These are phyloP conservation scores for Papilio aristodemus DNA, from an alignment of 1,140 invertebrate species.

Conservation along the genomic window DNA sequence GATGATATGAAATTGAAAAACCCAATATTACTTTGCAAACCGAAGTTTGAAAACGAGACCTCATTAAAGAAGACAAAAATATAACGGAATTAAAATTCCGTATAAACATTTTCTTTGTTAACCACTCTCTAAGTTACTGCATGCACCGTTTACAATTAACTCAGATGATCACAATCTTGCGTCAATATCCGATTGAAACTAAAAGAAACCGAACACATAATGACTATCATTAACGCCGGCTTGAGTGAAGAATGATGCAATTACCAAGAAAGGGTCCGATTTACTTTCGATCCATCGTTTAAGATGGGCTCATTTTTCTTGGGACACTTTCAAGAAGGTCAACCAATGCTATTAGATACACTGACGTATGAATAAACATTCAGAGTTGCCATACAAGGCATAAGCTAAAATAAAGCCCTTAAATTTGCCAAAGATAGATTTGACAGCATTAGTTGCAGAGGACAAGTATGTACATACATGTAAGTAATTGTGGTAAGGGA, in stretches of 20 bases:
- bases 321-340: neutral
- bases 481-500: no score
- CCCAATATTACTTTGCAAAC: no score
- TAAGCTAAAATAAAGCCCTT: no score
- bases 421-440: no score
- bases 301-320: neutral
- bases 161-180: conserved; percentile 16
- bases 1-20: no score
- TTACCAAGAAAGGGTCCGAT: conserved; percentile 13
- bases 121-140: neutral
- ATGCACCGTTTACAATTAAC: neutral
- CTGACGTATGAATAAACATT: neutral
- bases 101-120: neutral
- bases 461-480: no score
- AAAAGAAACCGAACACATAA: conserved; percentile 20
- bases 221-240: neutral
- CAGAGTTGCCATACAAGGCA: no score
- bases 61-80: no score
- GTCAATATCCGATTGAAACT: conserved; percentile 21
- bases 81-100: neutral
- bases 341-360: neutral
- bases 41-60: no score
- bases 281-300: neutral
- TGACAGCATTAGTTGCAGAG: no score
- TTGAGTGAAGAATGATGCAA: conserved; percentile 25